Conservation (phyloP, 2,888 invertebrate species). For the Acrobasis suavella region DNA sequence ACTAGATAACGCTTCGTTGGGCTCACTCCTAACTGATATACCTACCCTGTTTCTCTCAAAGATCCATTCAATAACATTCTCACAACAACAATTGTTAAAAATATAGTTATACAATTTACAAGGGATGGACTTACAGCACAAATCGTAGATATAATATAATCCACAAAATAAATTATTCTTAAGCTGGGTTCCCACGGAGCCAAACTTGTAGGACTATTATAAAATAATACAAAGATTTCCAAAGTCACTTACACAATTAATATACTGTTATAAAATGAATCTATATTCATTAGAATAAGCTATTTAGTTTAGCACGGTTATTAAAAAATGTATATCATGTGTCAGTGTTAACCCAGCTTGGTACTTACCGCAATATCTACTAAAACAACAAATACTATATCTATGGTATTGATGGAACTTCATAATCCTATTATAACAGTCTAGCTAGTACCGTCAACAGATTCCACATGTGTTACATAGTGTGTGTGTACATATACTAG, state of each 20-base stretch:
- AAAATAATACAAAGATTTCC: no score
- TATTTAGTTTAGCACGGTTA: background rate
- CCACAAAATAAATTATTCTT: slow-evolving; percentile 27
- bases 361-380: background rate
- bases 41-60: slow-evolving; percentile 70
- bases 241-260: no score
- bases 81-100: slow-evolving; percentile 41
- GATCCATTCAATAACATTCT: slow-evolving; percentile 45
- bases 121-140: slow-evolving; percentile 62
- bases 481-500: background rate
- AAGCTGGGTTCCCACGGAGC: slow-evolving; percentile 13
- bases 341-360: background rate
- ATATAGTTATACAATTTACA: slow-evolving; percentile 42
- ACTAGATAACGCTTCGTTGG: slow-evolving; percentile 60
- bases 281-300: background rate
- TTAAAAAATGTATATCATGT: background rate
- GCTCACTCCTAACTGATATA: slow-evolving; percentile 61
- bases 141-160: slow-evolving; percentile 40
- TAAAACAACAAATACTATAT: slow-evolving; percentile 2
- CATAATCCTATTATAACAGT: slow-evolving; percentile 13
- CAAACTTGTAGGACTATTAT: no score
- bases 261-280: no score
- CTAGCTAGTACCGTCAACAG: slow-evolving; percentile 1
- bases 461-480: background rate
- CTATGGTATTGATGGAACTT: slow-evolving; percentile 27